Evolutionary conservation across 2,797 vertebrate genomes (phyloP), one percentile per base, ranked within the genome.

Genomic region (Acomys russatus): DNA sequence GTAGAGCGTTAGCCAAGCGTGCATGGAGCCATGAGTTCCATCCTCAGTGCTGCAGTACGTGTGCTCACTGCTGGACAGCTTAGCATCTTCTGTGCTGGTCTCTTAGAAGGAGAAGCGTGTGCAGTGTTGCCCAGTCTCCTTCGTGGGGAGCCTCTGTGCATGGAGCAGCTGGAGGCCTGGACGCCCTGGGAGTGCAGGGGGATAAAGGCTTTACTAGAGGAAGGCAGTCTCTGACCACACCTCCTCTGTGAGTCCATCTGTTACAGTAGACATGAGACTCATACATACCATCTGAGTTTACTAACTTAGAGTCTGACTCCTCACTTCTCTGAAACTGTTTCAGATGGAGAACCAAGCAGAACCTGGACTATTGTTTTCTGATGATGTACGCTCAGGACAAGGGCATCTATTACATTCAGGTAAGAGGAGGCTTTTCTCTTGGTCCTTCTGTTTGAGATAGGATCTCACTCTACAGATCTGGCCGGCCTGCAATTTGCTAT

Each of bases 381-480:
- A 99, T 99, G 99, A 99, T 99, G 99, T 99, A 99, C 87, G 99
- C 99, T 71, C 99, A 99, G 98, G 99, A 99, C 98, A 99, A 99
- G 98, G 99, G 99, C 1, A 98, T 99, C 97, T 99, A 99, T 98
- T 99, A 99, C 96, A 99, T 99, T 96, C 99, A 99, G 99, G 99
- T 99, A 98, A 97, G 90, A 92, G 56, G 74, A n/a, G 30, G 18
- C 9, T 86, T 44, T 86, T 44, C 2, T 33, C 18, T 66, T 85
- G 63, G 22, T 84, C 54, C 63, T 86, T 86, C 51, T 25, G 30
- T 70, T 70, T 54, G 64, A 56, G 51, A 11, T 79, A n/a, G 51
- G 51, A 9, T 63, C 18, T 63, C 61, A 22, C 20, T 63, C 20
- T 63, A 18, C 22, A 63, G 61, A 63, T 23, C 20, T 15, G 61